Base-by-base conservation (phyloP, 1,140 invertebrate genomes). In the Acromyrmex heyeri region DNA sequence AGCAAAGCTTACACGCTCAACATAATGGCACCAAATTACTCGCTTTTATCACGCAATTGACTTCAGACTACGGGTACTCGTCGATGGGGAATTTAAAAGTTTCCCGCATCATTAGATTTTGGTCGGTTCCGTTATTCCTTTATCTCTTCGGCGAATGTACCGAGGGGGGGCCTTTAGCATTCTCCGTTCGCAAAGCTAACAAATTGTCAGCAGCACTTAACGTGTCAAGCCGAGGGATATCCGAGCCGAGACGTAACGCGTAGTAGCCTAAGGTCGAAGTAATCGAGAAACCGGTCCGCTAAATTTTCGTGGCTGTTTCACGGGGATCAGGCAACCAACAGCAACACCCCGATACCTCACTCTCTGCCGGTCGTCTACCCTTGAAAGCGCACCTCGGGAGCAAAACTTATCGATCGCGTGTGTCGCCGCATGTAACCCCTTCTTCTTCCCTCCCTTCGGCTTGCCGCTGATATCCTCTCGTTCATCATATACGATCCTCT, bases 401-500 rank as follows among this genome's bases (percentile, higher is more conserved):
- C 57, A 57, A 83, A 83, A 83, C 79, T 83, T 87, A 88, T 89
- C 87, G 89, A 91, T 91, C 90, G 79, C 79, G 69, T 62, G 79
- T 83, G 79, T 82, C 55, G 78, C 72, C 67, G 79, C 72, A 6
- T 16, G 79, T 76, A 82, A 87, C 65, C 38, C 87, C 85, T 87
- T 88, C 85, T 79, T 78, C 85, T 44, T 44, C 53, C 34, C 24
- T 53, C 24, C 34, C 24, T 50, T 24, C 18, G 18, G 38, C 7
- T 30, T 61, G 50, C 65, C 34, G 61, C 64, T 86, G 87, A 89
- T 87, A 83, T 76, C 81, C 85, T 76, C 72, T 75, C 61, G 72
- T 85, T 65, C 82, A 34, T 72, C 62, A 62, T 64, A 86, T 76
- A 86, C 81, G 85, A 86, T 89, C 79, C 85, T 81, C 81, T 82